Base-by-base conservation (phyloP, 2,888 invertebrate species). In the Nasonovia ribisnigri region DNA sequence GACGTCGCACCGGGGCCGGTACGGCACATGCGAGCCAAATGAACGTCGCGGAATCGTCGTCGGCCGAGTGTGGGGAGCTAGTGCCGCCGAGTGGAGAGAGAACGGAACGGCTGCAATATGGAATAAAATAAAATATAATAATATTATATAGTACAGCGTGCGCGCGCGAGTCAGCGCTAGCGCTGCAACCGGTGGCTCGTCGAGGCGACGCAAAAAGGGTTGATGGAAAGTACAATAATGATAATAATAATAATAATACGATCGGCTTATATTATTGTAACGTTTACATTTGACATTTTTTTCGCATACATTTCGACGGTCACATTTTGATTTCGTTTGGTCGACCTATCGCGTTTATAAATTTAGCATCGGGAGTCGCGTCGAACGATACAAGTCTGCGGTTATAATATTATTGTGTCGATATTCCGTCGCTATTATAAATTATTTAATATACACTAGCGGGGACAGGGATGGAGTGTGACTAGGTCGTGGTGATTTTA, bases 171-270 rank as follows among this genome's bases (percentile, higher is more conserved):
- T 43, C 54, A 42, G 4, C 54, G 91, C 51, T 86, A 91, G 91
- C 86, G 91, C 36, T 77, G 36, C 91, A 91, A 91, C 91, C 86
- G 91, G 91, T 91, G 91, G 91, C 57, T 60, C 0, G 43, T 57
- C 24, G 48, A 16, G 67, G 10, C 87, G 36, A 54, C 3, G 36
- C 26, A 36, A 77, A 77, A 36, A 77, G 77, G 77, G 77, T 77
- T 36, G 77, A 77, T 36, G 77, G 77, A 77, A 20, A 36, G 8
- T 77, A 46, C 46, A 29, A 29, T 46, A 13, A 26, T 46, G 11
- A 46, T 84, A 43, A 10, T 29, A 36, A 77, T 36, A 77, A 36
- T 1, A 26, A 57, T 57, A 10, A 5, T 57, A 57, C 54, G 26
- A 5, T 20, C 57, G 0, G 8, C 2, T 57, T 8, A 57, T 57